Evolutionary conservation across 2,113 vertebrate species (phyloP).

Genomic region (Pygoscelis antarcticus): DNA sequence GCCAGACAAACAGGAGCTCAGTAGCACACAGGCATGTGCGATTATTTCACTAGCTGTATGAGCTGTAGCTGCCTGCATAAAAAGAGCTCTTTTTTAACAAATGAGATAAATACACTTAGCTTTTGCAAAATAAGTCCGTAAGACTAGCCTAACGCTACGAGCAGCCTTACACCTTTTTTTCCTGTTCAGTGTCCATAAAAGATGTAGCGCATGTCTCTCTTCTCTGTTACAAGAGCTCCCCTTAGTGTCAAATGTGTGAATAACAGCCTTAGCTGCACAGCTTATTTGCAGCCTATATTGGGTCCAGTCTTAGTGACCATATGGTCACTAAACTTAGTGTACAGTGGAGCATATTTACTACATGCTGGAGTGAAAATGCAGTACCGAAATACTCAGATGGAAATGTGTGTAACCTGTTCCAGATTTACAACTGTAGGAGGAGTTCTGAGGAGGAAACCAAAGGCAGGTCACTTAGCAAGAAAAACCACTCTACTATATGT

Average conservation of each 20-base stretch:
- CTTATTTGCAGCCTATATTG: fast-evolving
- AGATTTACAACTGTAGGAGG: not conserved
- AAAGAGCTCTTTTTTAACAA: not conserved
- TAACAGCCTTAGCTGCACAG: not conserved
- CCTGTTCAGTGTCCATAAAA: fast-evolving
- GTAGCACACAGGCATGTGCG: fast-evolving
- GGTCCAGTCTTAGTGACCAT: not conserved
- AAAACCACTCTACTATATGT: not conserved
- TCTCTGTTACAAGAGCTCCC: constrained; percentile 36
- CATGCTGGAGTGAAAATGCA: not conserved
- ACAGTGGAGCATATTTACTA: not conserved
- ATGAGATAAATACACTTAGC: not conserved
- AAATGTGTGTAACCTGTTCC: not conserved
- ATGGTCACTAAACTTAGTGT: not conserved
- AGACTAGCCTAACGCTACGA: not conserved
- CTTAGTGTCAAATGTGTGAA: not conserved
- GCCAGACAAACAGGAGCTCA: not conserved
- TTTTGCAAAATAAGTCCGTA: not conserved
- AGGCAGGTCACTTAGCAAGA: not conserved
- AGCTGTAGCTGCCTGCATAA: not conserved
- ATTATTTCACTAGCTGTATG: not conserved
- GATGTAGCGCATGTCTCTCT: not conserved
- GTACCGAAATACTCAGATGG: not conserved
- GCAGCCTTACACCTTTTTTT: not conserved
- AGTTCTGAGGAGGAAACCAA: not conserved